Percentiles rank a stretch among this genome's conserved stretches.
These are phyloP conservation scores for Gnathonemus echidnorhynchus DNA, from an alignment of 2,113 vertebrate genomes.

Conservation along the genomic window DNA sequence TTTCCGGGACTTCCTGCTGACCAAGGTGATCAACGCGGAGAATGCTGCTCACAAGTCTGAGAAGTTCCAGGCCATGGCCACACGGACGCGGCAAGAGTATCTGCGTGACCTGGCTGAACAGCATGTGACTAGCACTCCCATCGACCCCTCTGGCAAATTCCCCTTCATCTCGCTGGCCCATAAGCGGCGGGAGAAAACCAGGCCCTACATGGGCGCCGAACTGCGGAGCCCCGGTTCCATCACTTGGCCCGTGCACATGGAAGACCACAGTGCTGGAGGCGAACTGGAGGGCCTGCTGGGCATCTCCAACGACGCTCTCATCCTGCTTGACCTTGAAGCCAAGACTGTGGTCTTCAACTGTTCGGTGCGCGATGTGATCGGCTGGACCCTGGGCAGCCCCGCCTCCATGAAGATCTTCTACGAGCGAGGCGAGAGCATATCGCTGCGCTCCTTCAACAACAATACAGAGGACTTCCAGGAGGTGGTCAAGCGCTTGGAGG, in stretches of 20 bases:
- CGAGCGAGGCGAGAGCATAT: slow-evolving; percentile 86
- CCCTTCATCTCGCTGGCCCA: slow-evolving; percentile 92
- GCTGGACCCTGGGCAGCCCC: slow-evolving; percentile 83
- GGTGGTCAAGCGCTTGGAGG: slow-evolving; percentile 88
- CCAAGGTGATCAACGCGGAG: slow-evolving; percentile 93
- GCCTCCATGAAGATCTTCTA: slow-evolving; percentile 88
- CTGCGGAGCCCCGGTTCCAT: slow-evolving; percentile 82
- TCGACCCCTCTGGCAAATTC: slow-evolving; percentile 88
- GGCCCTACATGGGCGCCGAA: slow-evolving; percentile 80
- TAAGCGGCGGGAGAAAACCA: slow-evolving; percentile 84
- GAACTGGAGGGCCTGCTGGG: slow-evolving; percentile 84
- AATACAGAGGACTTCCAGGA: slow-evolving; percentile 87
- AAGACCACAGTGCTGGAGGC: slow-evolving; percentile 81
- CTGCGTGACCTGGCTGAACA: slow-evolving; percentile 90
- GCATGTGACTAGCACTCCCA: slow-evolving; percentile 86
- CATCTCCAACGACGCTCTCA: slow-evolving; percentile 84
- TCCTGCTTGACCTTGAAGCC: slow-evolving; percentile 83
- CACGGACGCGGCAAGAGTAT: slow-evolving; percentile 89
- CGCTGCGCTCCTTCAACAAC: slow-evolving; percentile 80
- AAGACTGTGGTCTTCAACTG: slow-evolving; percentile 89
- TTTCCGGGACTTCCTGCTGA: slow-evolving; percentile 92
- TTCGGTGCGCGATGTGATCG: slow-evolving; percentile 86
- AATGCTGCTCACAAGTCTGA: slow-evolving; percentile 94
- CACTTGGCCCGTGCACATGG: slow-evolving; percentile 80
- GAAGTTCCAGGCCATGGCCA: slow-evolving; percentile 93